Evolutionary conservation across 1,140 invertebrate genomes (phyloP), one percentile per base, ranked within the genome.

Genomic region (Coptotermes formosanus): DNA sequence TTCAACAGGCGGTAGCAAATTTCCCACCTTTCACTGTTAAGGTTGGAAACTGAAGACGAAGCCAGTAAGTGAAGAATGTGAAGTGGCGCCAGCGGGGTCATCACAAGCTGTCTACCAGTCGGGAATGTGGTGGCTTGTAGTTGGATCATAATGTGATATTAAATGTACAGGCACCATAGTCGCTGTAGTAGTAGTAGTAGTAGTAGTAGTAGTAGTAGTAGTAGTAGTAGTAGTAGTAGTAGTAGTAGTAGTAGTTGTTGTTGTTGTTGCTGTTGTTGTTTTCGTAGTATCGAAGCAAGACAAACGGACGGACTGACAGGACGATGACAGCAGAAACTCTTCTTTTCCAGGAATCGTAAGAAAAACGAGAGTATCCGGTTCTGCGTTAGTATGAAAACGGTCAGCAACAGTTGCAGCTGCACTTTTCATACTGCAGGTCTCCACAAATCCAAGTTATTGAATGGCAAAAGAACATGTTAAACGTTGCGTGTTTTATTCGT

Each of bases 291-390:
- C 19, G 64, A n/a, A 69, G 48, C 23, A 32, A 52, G 82, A 32
- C 82, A 30, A 14, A 83, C 82, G 32, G 48, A 52, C 82, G 32
- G 82, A 32, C 32, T 83, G 82, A 83, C 82, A 52, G 82, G 82
- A 32, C 82, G 82, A 83, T 83, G 82, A 83, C 82, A 83, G 82
- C 43, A 83, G 43, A 83, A 52, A 83, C 82, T 44, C 82, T 45
- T 83, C 48, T 83, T 83, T 52, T 52, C 43, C 21, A n/a, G 48
- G 48, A 83, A 44, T 44, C 32, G 8, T 12, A 83, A 83, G 82
- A 83, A 43, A 83, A 83, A 83, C 82, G 82, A 83, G 82, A 83
- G 82, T 83, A 43, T 83, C 82, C 82, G 82, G 82, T 83, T 83
- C n/a, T 30, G 25, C n/a, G 11, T 44, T 38, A 45, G 43, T 25